Percentiles rank a stretch among this genome's conserved stretches.
Conservation (phyloP, 2,113 vertebrate species). For the Ctenodactylus gundi region DNA sequence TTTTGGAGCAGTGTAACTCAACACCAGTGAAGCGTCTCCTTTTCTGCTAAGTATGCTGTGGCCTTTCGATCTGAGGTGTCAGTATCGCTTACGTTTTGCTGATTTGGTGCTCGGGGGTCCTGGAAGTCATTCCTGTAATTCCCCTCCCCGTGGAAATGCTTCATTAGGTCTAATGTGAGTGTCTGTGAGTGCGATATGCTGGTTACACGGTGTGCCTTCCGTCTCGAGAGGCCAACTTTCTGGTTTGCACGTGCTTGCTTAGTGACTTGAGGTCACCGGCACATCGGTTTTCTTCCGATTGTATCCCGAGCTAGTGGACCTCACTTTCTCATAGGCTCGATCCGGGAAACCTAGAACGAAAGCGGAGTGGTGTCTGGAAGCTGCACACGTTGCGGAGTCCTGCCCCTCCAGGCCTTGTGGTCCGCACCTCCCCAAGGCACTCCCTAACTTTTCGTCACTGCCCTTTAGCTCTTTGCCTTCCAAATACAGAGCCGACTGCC, state of each 20-base stretch:
- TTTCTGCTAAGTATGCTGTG: slow-evolving; percentile 23
- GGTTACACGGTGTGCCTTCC: not conserved
- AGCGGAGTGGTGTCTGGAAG: not conserved
- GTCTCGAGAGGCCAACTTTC: not conserved
- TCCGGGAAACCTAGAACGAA: not conserved
- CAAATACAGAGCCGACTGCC: slow-evolving; percentile 27
- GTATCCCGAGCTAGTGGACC: not conserved
- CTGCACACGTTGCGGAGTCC: not conserved
- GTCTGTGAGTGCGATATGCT: not conserved
- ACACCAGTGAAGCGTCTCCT: not conserved
- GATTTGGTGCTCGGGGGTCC: not conserved
- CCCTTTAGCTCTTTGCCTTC: not conserved
- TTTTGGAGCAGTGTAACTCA: not conserved
- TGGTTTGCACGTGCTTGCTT: not conserved
- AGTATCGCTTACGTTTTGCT: not conserved
- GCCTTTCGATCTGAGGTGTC: not conserved
- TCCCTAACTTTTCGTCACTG: not conserved
- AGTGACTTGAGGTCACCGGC: not conserved
- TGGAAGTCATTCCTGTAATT: not conserved
- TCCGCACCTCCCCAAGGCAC: not conserved
- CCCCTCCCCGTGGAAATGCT: not conserved
- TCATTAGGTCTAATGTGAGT: not conserved
- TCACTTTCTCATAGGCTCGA: not conserved
- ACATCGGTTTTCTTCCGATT: not conserved
- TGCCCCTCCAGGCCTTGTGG: not conserved